Base-by-base conservation (phyloP, 2,113 vertebrate species). In the Phycodurus eques region DNA sequence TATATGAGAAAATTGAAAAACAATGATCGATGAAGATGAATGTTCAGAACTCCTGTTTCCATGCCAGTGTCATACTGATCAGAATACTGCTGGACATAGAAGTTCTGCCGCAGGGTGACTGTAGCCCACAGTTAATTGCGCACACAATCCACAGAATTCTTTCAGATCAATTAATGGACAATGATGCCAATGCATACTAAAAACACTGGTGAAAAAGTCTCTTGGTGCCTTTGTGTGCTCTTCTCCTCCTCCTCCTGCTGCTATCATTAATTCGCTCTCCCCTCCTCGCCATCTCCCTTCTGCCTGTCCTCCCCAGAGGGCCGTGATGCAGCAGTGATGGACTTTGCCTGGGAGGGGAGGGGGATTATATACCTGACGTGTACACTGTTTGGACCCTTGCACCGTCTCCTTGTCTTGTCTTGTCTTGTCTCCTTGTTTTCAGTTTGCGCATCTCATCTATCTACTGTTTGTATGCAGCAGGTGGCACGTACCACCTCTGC, bases 291-390 rank as follows among this genome's bases (percentile, higher is more conserved):
- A 71, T 79, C 76, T 80, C 76, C 67, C 72, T 62, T 64, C 77
- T 71, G 67, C 72, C 82, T 76, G 78, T 82, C 81, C 83, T 87
- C 83, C 89, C 88, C 85, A 82, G 87, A 92, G 88, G 82, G 88
- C 79, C 75, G 67, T 77, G 80, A 85, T 86, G 83, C 81, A 83
- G 83, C 88, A 85, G 83, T 42, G 22, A 65, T 76, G 83, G 82
- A 86, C 81, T 86, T 80, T 82, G 22, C 66, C 71, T 72, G 49
- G 70, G 83, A 71, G 75, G 46, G 75, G 71, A 67, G 49, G 39
- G 60, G 78, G 80, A 75, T 80, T 84, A 85, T 78, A 78, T 33
- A 70, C 74, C 61, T 72, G 75, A 78, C 57, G 39, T 68, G 80
- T 67, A 76, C 64, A 59, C 53, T 64, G 67, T 27, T 71, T 72